A percentile compares a stretch with the other conserved stretches of the same genome.
Evolutionary conservation across 2,113 vertebrate species (phyloP).

Genomic region (Suncus etruscus): DNA sequence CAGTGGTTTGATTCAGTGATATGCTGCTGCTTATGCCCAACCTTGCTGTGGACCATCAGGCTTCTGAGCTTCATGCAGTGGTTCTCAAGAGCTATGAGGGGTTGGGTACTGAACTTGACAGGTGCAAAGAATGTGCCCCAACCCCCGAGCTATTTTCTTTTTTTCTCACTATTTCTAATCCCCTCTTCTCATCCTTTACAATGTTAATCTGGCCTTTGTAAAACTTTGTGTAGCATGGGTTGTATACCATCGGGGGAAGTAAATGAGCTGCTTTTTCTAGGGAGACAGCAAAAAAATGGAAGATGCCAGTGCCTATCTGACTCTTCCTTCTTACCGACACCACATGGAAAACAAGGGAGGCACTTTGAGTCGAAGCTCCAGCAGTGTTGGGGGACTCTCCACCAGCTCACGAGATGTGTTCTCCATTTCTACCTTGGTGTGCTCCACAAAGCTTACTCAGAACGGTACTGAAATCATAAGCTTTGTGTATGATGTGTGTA

Average conservation of each 20-base stretch:
- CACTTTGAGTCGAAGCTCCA: slow-evolving; percentile 90
- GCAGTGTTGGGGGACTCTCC: slow-evolving; percentile 91
- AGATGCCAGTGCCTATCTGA: slow-evolving; percentile 92
- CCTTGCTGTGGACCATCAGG: too few relatives aligned
- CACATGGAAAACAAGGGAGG: slow-evolving; percentile 89
- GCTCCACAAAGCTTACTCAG: slow-evolving; percentile 99
- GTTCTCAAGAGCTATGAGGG: too few relatives aligned
- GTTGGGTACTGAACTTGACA: too few relatives aligned
- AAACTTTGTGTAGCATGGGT: background rate
- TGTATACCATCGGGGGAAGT: background rate
- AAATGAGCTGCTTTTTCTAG: slow-evolving; percentile 84
- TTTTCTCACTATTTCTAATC: background rate
- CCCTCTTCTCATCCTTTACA: too few relatives aligned
- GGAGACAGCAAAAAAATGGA: slow-evolving; percentile 99
- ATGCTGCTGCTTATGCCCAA: too few relatives aligned
- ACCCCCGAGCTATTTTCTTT: too few relatives aligned
- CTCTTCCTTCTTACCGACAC: slow-evolving; percentile 90
- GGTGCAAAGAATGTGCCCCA: too few relatives aligned
- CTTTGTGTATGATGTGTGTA: background rate
- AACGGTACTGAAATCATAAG: slow-evolving; percentile 89
- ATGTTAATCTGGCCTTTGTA: background rate
- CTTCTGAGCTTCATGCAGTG: too few relatives aligned
- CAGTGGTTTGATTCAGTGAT: too few relatives aligned
- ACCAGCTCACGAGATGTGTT: slow-evolving; percentile 95
- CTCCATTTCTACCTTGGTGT: slow-evolving; percentile 95